Evolutionary conservation across 1,140 invertebrate genomes (phyloP).

Genomic region (Camponotus vicinus): DNA sequence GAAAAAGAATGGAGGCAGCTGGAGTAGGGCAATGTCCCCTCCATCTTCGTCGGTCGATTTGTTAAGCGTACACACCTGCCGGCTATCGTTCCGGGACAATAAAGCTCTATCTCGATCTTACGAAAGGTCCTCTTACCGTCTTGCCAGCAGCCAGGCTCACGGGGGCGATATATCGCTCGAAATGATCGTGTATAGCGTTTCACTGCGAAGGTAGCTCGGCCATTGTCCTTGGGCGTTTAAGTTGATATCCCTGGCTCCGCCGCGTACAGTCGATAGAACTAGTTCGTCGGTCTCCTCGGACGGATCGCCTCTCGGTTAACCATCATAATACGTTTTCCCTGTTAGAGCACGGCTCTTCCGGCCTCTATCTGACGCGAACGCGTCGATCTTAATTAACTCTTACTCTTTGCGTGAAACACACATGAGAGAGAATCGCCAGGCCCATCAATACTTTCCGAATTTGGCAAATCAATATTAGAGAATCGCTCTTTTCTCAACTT

Average conservation of each 20-base stretch:
- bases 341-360: constrained; percentile 44
- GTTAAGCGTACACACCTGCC: constrained; percentile 77
- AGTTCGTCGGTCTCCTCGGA: constrained; percentile 32
- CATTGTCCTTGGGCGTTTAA: constrained; percentile 69
- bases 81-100: constrained; percentile 75
- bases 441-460: not conserved
- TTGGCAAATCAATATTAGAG: not conserved
- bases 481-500: not conserved
- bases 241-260: constrained; percentile 41
- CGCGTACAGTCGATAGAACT: constrained; percentile 63
- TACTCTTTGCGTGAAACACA: not conserved
- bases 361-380: constrained; percentile 16
- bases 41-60: constrained; percentile 68
- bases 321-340: constrained; percentile 50
- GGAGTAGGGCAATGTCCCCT: constrained; percentile 48
- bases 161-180: constrained; percentile 75
- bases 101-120: constrained; percentile 77
- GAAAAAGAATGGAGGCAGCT: constrained; percentile 48
- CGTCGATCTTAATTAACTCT: constrained; percentile 59
- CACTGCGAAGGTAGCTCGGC: constrained; percentile 69
- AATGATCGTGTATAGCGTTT: constrained; percentile 77
- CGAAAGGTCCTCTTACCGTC: constrained; percentile 76
- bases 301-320: constrained; percentile 44
- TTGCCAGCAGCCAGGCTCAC: constrained; percentile 74
- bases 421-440: constrained; percentile 7